phyloP scores from a whole-genome alignment of 2,797 vertebrate species.

The Emys orbicularis region DNA sequence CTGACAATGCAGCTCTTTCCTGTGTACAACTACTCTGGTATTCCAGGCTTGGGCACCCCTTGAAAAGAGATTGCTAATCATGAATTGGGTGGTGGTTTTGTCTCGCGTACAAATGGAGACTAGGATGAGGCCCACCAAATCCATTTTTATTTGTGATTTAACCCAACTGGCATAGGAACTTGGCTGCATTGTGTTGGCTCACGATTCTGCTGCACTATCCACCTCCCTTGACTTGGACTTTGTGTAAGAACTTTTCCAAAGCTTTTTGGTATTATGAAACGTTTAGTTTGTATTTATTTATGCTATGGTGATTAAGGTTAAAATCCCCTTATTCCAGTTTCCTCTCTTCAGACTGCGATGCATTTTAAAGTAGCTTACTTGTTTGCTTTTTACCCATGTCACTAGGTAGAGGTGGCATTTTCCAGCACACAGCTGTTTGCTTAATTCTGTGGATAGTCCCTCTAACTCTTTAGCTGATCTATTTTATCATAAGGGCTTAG shows the following conservation, averaged over 20 bases:
- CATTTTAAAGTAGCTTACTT: not conserved
- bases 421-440: not conserved
- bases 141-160: not conserved
- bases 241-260: not conserved
- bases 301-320: too few relatives aligned
- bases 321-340: not conserved
- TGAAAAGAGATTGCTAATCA: not conserved
- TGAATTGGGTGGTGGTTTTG: not conserved
- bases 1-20: not conserved
- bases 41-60: not conserved
- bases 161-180: not conserved
- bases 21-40: not conserved
- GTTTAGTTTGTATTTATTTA: not conserved
- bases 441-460: not conserved
- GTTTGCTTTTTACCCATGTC: not conserved
- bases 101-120: not conserved
- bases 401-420: not conserved
- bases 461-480: not conserved
- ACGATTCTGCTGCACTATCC: not conserved
- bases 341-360: not conserved
- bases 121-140: not conserved
- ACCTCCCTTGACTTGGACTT: not conserved
- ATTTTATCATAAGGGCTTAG: not conserved
- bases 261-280: not conserved
- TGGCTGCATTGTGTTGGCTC: not conserved